These are phyloP conservation scores for Anarsia innoxiella DNA, from an alignment of 2,888 invertebrate genomes.

Conservation along the genomic window DNA sequence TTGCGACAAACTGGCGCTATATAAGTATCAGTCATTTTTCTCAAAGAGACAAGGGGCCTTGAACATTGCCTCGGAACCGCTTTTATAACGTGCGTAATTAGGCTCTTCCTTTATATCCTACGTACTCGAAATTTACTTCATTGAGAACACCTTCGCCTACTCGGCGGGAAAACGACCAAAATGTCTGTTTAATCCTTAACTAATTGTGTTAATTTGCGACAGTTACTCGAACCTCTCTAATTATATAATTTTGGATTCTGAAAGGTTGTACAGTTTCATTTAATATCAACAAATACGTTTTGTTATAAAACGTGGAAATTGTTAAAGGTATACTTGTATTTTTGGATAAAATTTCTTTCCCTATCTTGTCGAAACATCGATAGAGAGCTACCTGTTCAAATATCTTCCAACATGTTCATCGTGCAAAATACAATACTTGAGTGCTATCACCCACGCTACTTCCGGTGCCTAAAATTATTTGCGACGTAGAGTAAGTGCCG, in stretches of 20 bases:
- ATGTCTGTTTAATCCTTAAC: no score
- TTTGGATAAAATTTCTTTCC: no score
- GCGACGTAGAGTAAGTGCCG: constrained; percentile 14
- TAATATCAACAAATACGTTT: no score
- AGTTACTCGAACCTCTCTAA: no score
- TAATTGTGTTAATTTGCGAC: no score
- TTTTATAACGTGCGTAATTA: constrained; percentile 21
- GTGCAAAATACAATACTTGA: constrained; percentile 3
- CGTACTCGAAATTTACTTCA: constrained; percentile 19
- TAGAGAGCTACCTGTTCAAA: constrained; percentile 10
- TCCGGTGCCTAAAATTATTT: constrained; percentile 25
- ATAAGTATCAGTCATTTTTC: neutral
- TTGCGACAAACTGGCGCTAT: no score
- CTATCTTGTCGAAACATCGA: neutral
- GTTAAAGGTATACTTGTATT: no score
- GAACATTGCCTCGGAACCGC: constrained; percentile 16
- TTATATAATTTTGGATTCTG: no score
- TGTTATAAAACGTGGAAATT: no score
- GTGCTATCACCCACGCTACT: constrained; percentile 17
- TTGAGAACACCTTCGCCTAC: constrained; percentile 8
- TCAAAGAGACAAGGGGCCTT: constrained; percentile 22
- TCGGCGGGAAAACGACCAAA: no score
- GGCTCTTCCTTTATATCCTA: constrained; percentile 20
- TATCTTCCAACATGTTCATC: neutral
- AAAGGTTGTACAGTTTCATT: no score